Base-by-base conservation (phyloP, 1,140 invertebrate species). In the Chymomyza costata region DNA sequence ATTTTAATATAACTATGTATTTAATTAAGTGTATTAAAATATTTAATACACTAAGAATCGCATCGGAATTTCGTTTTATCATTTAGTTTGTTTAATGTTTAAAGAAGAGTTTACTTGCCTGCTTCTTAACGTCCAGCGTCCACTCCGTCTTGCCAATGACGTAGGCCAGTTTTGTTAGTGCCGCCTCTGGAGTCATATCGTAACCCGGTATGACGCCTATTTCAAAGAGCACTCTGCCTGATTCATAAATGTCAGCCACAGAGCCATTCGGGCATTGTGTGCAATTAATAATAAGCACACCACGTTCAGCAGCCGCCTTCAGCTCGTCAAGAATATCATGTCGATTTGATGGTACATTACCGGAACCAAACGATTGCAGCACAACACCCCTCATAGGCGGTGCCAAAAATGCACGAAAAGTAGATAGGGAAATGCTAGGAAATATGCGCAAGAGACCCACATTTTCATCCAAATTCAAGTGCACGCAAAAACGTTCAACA, bases 151-250 rank as follows among this genome's bases (percentile, higher is more conserved):
- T 96, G 0, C 94, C 93, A 2, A 99, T 86, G 0, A 99, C 94
- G 68, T 98, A 99, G 1, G 91, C 90, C 0, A 99, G 87, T 87
- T 99, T 99, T 1, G 95, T 92, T 0, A 98, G 86, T 0, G 97
- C 96, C 0, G 97, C 95, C 86, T 99, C 97, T 0, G 93, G 91
- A 0, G 97, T 99, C 95, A 99, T 98, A 83, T 99, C 97, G 48
- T 89, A 93, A 0, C 97, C 97, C 0, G 93, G 90, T 38, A 96
- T 91, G 2, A 98, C 93, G 5, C 96, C 96, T 34, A 88, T 86
- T 35, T 89, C 87, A 17, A 83, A 65, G 6, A 91, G 73, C 3
- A 89, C 84, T 87, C 90, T 83, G 53, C 95, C 96, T 31, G 95
- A 93, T 71, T 95, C 93, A 82, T 99, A 99, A 0, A 91, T 87